Conservation (phyloP, 2,888 invertebrate species). For the Axea sp. region DNA sequence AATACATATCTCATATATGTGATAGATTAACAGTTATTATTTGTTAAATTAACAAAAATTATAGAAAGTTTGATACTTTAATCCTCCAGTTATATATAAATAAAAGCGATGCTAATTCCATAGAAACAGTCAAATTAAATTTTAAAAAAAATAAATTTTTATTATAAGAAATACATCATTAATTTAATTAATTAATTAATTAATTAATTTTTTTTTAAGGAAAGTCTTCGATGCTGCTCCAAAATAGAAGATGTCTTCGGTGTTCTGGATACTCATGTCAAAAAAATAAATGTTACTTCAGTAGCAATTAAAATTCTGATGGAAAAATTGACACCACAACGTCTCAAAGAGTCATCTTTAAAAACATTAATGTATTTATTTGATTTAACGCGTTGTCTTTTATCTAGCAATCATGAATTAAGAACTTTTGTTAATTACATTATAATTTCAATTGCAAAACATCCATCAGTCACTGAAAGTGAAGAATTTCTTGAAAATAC, state of each 20-base stretch:
- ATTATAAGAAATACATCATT: neutral
- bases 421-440: slow-evolving; percentile 15
- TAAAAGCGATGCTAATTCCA: no score
- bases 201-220: slow-evolving; percentile 1
- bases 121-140: no score
- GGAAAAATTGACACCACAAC: slow-evolving; percentile 2
- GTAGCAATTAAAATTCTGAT: slow-evolving; percentile 7
- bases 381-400: neutral
- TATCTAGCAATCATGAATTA: slow-evolving; percentile 8
- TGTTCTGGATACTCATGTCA: neutral
- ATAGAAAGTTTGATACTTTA: no score
- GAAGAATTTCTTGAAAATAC: slow-evolving; percentile 6
- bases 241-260: slow-evolving; percentile 29
- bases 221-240: slow-evolving; percentile 22
- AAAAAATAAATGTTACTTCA: slow-evolving; percentile 11
- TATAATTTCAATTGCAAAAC: slow-evolving; percentile 24
- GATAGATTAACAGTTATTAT: no score
- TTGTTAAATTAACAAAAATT: no score
- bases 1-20: no score
- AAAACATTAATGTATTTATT: slow-evolving; percentile 11
- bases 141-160: neutral
- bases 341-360: slow-evolving; percentile 2
- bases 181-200: neutral
- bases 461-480: slow-evolving; percentile 18
- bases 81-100: no score